Evolutionary conservation across 2,797 vertebrate genomes (phyloP), one percentile per base, ranked within the genome.

Genomic region (Capromys pilorides): DNA sequence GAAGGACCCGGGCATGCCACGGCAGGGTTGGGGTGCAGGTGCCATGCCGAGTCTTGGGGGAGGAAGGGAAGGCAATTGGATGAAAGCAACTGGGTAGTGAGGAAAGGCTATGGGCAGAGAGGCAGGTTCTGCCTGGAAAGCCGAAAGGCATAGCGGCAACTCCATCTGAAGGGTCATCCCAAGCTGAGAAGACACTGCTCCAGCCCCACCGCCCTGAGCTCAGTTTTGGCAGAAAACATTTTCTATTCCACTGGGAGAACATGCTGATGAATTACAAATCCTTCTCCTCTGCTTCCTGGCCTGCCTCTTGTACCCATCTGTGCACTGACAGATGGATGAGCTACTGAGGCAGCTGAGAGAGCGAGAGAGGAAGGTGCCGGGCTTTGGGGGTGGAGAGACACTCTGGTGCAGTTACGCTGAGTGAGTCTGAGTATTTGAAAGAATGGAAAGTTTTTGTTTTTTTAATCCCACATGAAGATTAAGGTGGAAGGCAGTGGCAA

Each of bases 281-380:
- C 91, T 91, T 85, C 83, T 96, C n/a, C 36, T 93, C 79, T 84
- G 96, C 92, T 94, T 97, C 96, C 97, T 97, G 97, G 97, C 97
- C 93, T 93, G 97, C 2, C 1, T 85, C 67, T 91, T 89, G 96
- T 69, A 82, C 83, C 82, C 93, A 94, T 80, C 9, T 94, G 94
- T 75, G 86, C 95, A 57, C 94, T 92, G 84, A 90, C 97, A 96
- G 88, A 97, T 90, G 93, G 49, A 95, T 67, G 94, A 93, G 93
- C 96, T 94, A 90, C 49, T 41, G 64, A 96, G 94, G 41, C 88
- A 91, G 80, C 61, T 96, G 81, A 97, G 77, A 96, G 96, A 75
- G 67, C 5, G 64, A 73, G 87, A 88, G 81, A 51, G 89, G 90
- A 84, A 96, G 54, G 90, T 36, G 67, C 69, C 31, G 88, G 80